A percentile compares a stretch with the other conserved stretches of the same genome.
Evolutionary conservation across 2,113 vertebrate genomes (phyloP).

Genomic region (Semnopithecus entellus): DNA sequence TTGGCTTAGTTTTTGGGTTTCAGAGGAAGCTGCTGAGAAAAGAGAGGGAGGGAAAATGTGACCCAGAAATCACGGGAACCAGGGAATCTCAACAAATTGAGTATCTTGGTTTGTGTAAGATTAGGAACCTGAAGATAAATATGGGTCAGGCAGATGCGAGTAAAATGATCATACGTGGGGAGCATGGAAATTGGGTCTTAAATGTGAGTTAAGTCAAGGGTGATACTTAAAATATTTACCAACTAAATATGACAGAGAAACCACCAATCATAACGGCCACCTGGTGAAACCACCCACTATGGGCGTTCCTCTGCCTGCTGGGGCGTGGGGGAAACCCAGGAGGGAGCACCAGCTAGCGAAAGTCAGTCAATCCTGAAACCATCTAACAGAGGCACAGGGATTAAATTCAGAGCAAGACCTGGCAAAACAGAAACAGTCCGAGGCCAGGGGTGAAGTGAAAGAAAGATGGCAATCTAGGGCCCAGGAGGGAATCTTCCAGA

Average conservation of each 20-base stretch:
- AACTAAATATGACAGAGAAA: not conserved
- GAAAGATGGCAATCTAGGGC: not conserved
- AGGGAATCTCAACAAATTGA: not conserved
- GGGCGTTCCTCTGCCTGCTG: not conserved
- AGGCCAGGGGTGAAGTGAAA: not conserved
- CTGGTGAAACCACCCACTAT: not conserved
- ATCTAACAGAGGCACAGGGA: not conserved
- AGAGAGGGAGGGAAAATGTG: not conserved
- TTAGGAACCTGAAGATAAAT: not conserved
- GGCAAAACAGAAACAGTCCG: not conserved
- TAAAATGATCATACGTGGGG: not conserved
- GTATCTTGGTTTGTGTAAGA: not conserved
- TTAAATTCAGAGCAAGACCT: not conserved
- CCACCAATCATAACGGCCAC: not conserved
- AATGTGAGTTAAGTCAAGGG: not conserved
- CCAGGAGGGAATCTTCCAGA: not conserved
- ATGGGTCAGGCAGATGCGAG: not conserved
- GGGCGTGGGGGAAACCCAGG: not conserved
- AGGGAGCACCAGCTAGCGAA: not conserved
- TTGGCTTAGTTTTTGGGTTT: not conserved
- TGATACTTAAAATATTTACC: not conserved
- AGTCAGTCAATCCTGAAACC: not conserved
- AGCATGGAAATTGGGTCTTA: not conserved
- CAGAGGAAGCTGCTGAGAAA: not conserved
- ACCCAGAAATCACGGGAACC: not conserved